Evolutionary conservation across 92 coral and sea anemone species (phyloP), one percentile per base, ranked within the genome.

Genomic region (Epizoanthus illoricatus): DNA sequence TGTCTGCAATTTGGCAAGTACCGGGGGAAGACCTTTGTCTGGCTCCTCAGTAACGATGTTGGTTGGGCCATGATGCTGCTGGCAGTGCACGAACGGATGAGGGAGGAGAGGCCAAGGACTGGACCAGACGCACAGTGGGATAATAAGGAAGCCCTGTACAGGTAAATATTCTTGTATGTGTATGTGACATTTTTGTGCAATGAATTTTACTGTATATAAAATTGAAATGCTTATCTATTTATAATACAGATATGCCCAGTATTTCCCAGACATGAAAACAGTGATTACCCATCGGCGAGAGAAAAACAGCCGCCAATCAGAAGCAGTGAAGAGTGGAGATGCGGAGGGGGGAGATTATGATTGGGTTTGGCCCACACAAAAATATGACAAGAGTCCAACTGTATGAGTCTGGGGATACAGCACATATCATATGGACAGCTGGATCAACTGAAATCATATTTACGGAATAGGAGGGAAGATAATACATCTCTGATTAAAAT

Each of bases 11-110:
- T 84, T 75, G 76, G 85, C 4, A 74, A 76, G 15, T 85, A 85
- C 63, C 15, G 76, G 13, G 84, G 88, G 5, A 85, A 85, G 21
- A 85, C n/a, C 84, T 85, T 85, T 15, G 11, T 84, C 7, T 84
- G 87, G 87, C 64, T 84, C 4, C 75, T 75, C 3, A 33, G 49
- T 17, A 85, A 75, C 11, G 84, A 85, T 76, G 88, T 85, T 62
- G 88, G 88, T 0, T 85, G 75, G 74, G 65, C 88, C 4, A 42
- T 42, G 28, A 85, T 85, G 85, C 42, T 85, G 43, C 42, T 85
- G 88, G 84, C 87, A 16, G 84, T 13, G 21, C 83, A 74, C 39
- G 66, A 21, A 2, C 6, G 6, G 67, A 15, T 28, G 2, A 64
- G 64, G 24, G 75, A 80, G 41, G 41, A 36, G 4, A 5, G 19